Evolutionary conservation across 64 coral and sea anemone genomes (phyloP).

Genomic region (Montipora foliosa): DNA sequence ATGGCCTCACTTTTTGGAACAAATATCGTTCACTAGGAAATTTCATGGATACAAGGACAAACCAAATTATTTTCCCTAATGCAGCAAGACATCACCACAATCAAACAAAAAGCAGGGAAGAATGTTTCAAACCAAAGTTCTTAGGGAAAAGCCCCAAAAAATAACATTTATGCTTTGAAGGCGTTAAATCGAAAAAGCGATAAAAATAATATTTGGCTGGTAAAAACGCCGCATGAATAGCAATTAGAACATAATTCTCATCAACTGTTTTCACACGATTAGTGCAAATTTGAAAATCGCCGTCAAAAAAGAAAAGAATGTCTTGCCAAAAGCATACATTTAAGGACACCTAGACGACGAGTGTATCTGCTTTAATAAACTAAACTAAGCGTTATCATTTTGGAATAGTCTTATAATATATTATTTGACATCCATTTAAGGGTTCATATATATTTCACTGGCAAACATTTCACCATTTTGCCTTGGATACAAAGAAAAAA

Average conservation of each 20-base stretch:
- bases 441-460: background rate
- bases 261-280: background rate
- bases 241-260: constrained; percentile 8
- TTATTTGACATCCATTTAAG: background rate
- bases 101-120: background rate
- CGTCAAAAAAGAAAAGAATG: background rate
- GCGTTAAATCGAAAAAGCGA: background rate
- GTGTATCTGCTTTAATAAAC: background rate
- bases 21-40: constrained; percentile 24
- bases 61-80: constrained; percentile 21
- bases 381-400: background rate
- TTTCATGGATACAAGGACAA: background rate
- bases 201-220: background rate
- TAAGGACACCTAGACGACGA: too few species aligned
- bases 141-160: background rate
- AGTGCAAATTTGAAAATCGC: background rate
- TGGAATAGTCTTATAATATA: background rate
- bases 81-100: background rate
- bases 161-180: background rate
- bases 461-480: background rate
- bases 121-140: constrained; percentile 2
- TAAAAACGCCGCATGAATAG: constrained; percentile 24
- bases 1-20: background rate
- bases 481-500: background rate
- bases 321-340: background rate